Conservation (phyloP, 2,113 vertebrate genomes). For the Synchiropus splendidus region DNA sequence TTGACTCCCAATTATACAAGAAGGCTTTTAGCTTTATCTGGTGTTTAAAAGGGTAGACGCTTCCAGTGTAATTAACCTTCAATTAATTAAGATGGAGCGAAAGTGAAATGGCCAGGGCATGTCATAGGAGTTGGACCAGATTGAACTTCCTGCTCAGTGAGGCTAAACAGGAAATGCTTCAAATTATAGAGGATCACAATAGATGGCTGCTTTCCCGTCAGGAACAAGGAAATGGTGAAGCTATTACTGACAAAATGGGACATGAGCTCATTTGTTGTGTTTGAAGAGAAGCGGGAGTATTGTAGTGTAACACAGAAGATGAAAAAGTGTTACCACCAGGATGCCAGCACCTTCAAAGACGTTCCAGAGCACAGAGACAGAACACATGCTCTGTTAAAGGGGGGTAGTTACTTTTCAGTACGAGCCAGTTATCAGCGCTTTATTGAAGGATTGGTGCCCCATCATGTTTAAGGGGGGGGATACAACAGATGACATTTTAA, state of each 20-base stretch:
- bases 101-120: constrained; percentile 13
- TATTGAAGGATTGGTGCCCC: too few species aligned
- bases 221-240: constrained; percentile 20
- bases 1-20: constrained; percentile 35
- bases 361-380: too few species aligned
- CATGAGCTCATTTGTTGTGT: too few species aligned
- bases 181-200: constrained; percentile 31
- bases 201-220: constrained; percentile 13
- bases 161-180: constrained; percentile 35
- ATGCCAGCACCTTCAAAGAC: too few species aligned
- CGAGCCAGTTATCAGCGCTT: too few species aligned
- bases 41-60: constrained; percentile 28
- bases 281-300: background rate
- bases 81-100: constrained; percentile 26
- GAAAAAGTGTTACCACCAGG: too few species aligned
- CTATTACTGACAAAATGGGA: constrained; percentile 7
- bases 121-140: background rate
- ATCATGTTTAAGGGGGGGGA: too few species aligned
- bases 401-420: too few species aligned
- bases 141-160: constrained; percentile 11
- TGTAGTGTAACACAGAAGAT: too few species aligned
- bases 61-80: constrained; percentile 45
- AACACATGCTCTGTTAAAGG: too few species aligned
- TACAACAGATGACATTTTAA: too few species aligned
- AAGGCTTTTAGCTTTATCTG: constrained; percentile 42